These are phyloP conservation scores for Lerema accius DNA, from an alignment of 1,140 invertebrate genomes.

Conservation along the genomic window DNA sequence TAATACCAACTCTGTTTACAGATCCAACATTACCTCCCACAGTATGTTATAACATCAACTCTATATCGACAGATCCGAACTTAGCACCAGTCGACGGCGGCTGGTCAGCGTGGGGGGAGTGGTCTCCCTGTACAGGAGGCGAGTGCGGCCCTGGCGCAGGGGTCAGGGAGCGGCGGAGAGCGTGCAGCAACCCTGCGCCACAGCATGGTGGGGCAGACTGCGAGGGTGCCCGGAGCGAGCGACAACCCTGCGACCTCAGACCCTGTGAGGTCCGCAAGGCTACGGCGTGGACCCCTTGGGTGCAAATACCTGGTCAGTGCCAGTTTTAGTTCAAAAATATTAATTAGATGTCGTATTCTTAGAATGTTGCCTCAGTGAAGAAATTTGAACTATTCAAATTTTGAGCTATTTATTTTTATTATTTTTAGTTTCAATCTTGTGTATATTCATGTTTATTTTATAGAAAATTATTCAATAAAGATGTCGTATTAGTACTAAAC, in stretches of 20 bases:
- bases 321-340: too few species aligned
- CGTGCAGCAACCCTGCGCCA: slow-evolving; percentile 59
- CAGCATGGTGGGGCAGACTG: slow-evolving; percentile 81
- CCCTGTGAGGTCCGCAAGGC: slow-evolving; percentile 86
- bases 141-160: slow-evolving; percentile 83
- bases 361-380: too few species aligned
- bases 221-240: slow-evolving; percentile 86
- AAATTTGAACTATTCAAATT: too few species aligned
- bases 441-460: too few species aligned
- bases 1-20: too few species aligned
- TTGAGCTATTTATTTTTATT: too few species aligned
- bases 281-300: slow-evolving; percentile 91
- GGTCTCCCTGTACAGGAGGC: slow-evolving; percentile 85
- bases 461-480: too few species aligned
- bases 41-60: too few species aligned
- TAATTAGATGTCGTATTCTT: too few species aligned
- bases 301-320: slow-evolving; percentile 78
- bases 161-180: slow-evolving; percentile 51
- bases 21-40: too few species aligned
- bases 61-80: slow-evolving; percentile 76
- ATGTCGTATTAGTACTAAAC: too few species aligned
- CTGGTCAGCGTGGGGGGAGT: slow-evolving; percentile 89
- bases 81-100: slow-evolving; percentile 86
- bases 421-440: too few species aligned
- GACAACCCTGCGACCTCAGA: slow-evolving; percentile 87